Evolutionary conservation across 2,888 invertebrate species (phyloP), one percentile per base, ranked within the genome.

Genomic region (Agrotis puta): DNA sequence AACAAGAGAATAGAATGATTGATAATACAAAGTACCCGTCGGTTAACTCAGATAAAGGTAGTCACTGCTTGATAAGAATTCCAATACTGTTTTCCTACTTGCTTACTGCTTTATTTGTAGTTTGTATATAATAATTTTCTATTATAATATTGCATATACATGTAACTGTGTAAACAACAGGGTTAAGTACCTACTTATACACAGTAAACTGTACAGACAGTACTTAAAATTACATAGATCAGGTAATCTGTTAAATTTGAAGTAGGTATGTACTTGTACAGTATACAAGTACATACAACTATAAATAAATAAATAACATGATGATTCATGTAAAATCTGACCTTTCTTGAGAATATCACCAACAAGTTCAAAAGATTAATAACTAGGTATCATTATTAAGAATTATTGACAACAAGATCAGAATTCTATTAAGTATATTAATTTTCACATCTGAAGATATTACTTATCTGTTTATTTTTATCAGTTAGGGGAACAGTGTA

Each of bases 11-110:
- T 22, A 45, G 9, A 3, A 20, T 61, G 16, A 5, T 16, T 16
- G 45, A 45, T 45, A 45, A 45, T 5, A 16, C 16, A 16, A 16
- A 4, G 45, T 54, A 69, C 39, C 14, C n/a, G 24, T 33, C 33
- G n/a, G 16, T 20, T 51, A 45, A n/a, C 33, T 58, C n/a, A 51
- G 61, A 71, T 51, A 72, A 45, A 51, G n/a, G n/a, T 1, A 1
- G 2, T 53, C 20, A 48, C 2, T 2, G 2, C 22, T 43, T 14
- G 16, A 7, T 22, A n/a, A 18, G 11, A 9, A 47, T 53, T 27
- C 43, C 9, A 47, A n/a, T 53, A 14, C 18, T 39, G 13, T 22
- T 11, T 20, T 4, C 11, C 18, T 20, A 14, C 14, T 20, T 18
- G 11, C 9, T n/a, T 53, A 27, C 3, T 4, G 9, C 16, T 54